These are phyloP conservation scores for Bombus ignitus DNA, from an alignment of 1,140 invertebrate genomes.

Conservation along the genomic window DNA sequence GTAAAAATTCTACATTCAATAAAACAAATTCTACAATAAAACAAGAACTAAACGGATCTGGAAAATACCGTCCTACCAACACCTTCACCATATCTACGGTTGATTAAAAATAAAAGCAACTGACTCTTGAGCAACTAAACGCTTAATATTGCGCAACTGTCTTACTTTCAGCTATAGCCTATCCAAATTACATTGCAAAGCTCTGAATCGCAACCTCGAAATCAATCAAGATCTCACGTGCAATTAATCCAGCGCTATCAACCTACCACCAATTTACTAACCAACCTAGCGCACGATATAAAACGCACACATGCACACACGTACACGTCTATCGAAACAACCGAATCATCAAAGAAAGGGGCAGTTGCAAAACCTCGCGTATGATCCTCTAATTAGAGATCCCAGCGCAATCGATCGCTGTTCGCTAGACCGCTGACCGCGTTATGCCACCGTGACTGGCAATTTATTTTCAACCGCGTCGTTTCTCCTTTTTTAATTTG, in stretches of 20 bases:
- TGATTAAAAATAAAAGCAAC: background rate
- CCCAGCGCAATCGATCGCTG: background rate
- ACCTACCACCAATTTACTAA: background rate
- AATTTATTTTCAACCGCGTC: constrained; percentile 11
- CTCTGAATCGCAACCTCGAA: background rate
- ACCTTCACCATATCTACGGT: background rate
- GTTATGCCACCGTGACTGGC: constrained; percentile 16
- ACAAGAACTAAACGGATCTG: background rate
- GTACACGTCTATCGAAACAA: background rate
- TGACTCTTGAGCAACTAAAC: background rate
- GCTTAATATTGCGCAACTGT: background rate
- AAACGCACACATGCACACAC: background rate
- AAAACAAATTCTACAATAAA: too few relatives aligned
- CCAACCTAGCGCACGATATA: background rate
- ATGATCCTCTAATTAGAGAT: constrained; percentile 46
- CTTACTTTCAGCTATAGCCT: too few relatives aligned
- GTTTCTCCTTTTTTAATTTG: constrained; percentile 16
- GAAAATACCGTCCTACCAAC: background rate
- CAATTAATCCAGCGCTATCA: too few relatives aligned
- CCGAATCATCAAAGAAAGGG: background rate
- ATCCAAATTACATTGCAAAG: background rate
- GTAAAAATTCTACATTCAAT: background rate
- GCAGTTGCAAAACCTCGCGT: constrained; percentile 29
- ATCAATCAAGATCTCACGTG: background rate
- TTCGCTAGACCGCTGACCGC: constrained; percentile 6